phyloP scores from a whole-genome alignment of 2,797 vertebrate species.

The Apogon talboti region DNA sequence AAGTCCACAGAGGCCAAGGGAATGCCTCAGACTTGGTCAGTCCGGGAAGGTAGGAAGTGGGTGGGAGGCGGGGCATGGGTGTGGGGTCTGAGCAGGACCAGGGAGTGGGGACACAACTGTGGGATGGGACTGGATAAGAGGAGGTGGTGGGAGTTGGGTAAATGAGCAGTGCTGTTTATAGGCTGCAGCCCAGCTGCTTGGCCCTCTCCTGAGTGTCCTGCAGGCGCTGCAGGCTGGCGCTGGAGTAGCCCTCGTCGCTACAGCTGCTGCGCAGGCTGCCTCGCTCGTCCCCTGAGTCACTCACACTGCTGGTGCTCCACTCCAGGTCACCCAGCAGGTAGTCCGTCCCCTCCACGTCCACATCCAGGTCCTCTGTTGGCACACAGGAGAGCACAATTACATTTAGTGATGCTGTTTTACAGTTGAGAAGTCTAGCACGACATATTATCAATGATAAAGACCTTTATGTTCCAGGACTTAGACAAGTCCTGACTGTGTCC shows the following conservation, averaged over 20 bases:
- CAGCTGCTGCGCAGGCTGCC: slow-evolving; percentile 92
- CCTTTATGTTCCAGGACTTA: too few relatives aligned
- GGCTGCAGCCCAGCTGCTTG: slow-evolving; percentile 80
- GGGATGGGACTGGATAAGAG: slow-evolving; percentile 56
- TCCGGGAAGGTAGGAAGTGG: slow-evolving; percentile 31
- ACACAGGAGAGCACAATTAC: slow-evolving; percentile 5
- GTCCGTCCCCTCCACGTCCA: slow-evolving; percentile 93
- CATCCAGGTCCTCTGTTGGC: slow-evolving; percentile 90
- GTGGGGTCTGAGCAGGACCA: slow-evolving; percentile 54
- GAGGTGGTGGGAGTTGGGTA: slow-evolving; percentile 37
- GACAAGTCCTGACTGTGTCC: too few relatives aligned
- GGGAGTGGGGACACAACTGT: slow-evolving; percentile 37
- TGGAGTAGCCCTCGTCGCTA: slow-evolving; percentile 96
- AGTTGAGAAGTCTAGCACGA: not conserved
- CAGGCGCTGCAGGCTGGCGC: slow-evolving; percentile 87
- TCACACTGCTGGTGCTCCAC: slow-evolving; percentile 95
- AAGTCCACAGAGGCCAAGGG: slow-evolving; percentile 35
- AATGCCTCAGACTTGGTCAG: slow-evolving; percentile 54
- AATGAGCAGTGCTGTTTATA: slow-evolving; percentile 78
- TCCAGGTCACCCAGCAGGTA: slow-evolving; percentile 90
- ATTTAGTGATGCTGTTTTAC: not conserved
- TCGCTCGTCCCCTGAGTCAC: slow-evolving; percentile 91
- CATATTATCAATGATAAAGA: too few relatives aligned
- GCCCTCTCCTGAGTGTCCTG: slow-evolving; percentile 84
- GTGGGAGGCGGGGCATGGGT: not conserved